These are phyloP conservation scores for Rhagoletis zephyria DNA, from an alignment of 1,140 invertebrate genomes.

Conservation along the genomic window DNA sequence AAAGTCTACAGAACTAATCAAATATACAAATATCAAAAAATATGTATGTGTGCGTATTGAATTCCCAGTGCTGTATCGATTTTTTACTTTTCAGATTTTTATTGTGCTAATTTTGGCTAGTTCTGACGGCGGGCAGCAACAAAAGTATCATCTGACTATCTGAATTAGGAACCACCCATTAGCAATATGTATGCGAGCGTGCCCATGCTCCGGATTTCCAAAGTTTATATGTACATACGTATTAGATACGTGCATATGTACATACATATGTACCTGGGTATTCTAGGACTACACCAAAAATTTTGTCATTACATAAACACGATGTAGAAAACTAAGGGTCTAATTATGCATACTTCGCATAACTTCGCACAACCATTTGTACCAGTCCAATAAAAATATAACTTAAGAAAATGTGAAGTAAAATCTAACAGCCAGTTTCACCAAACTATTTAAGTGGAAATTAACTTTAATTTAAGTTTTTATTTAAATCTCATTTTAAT, in stretches of 20 bases:
- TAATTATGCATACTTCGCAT: too few species aligned
- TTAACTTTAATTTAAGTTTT: too few species aligned
- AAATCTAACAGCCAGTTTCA: too few species aligned
- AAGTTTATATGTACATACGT: background rate
- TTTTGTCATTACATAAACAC: background rate
- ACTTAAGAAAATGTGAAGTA: too few species aligned
- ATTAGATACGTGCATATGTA: background rate
- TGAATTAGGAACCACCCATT: constrained; percentile 38
- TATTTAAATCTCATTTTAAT: too few species aligned
- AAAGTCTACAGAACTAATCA: too few species aligned
- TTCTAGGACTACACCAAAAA: background rate
- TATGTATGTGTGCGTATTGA: background rate
- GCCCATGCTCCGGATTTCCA: background rate
- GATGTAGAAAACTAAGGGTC: background rate
- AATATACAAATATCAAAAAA: too few species aligned
- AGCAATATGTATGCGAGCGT: background rate
- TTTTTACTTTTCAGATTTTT: background rate
- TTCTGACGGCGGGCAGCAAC: background rate
- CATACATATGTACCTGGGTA: background rate
- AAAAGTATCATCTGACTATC: constrained; percentile 23
- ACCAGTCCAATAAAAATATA: too few species aligned
- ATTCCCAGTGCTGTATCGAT: background rate
- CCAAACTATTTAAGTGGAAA: too few species aligned
- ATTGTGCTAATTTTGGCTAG: background rate
- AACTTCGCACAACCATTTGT: too few species aligned